These are phyloP conservation scores for Manis javanica DNA, from an alignment of 2,797 vertebrate genomes.

Conservation along the genomic window DNA sequence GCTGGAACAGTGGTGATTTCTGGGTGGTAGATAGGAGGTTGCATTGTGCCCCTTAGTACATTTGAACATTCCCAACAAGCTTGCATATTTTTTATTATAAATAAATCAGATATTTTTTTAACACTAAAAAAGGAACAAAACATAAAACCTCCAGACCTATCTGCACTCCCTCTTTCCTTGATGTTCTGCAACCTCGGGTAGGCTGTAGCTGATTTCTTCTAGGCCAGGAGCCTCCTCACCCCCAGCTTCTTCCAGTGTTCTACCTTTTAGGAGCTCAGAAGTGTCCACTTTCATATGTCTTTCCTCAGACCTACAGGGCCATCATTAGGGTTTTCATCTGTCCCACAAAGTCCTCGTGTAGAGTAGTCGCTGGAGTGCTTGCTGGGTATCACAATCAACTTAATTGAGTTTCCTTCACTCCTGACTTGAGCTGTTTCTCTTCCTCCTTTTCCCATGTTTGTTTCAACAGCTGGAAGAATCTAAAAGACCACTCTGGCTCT, in stretches of 20 bases:
- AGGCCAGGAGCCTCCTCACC: background rate
- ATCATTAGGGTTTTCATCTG: background rate
- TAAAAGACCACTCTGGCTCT: background rate
- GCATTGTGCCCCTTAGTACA: background rate
- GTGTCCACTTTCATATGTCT: background rate
- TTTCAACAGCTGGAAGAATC: conserved; percentile 33
- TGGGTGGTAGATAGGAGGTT: background rate
- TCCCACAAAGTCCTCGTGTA: background rate
- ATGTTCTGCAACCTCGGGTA: conserved; percentile 16
- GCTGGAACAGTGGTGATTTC: background rate
- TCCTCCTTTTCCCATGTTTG: conserved; percentile 25
- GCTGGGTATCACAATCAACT: background rate
- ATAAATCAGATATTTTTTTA: background rate
- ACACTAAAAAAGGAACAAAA: background rate
- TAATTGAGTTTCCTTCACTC: background rate
- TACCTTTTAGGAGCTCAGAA: conserved; percentile 24
- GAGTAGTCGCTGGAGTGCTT: background rate
- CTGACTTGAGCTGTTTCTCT: background rate
- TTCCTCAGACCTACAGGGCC: background rate
- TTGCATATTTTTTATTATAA: background rate
- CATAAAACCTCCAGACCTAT: background rate
- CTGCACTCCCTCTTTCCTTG: background rate
- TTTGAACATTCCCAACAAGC: background rate
- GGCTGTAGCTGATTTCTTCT: conserved; percentile 5
- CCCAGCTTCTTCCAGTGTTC: background rate